Percentiles rank a stretch among this genome's conserved stretches.
These are phyloP conservation scores for Neodiprion lecontei DNA, from an alignment of 1,140 invertebrate genomes.

Conservation along the genomic window DNA sequence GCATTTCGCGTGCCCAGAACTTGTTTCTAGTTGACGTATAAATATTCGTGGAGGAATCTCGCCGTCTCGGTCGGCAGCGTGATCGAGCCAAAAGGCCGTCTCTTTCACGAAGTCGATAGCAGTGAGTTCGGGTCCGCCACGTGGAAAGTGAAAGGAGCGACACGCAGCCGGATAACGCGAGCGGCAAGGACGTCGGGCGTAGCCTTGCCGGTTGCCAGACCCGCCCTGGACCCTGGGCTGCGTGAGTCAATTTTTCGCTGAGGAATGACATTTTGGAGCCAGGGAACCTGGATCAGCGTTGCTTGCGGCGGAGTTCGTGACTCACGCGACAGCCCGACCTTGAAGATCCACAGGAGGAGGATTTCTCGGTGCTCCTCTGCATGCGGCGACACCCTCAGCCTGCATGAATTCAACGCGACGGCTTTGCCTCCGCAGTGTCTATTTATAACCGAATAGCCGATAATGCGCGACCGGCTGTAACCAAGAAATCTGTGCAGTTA, in stretches of 20 bases:
- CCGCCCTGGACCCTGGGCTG: constrained; percentile 43
- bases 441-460: background rate
- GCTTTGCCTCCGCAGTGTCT: background rate
- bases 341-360: background rate
- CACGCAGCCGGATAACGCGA: constrained; percentile 54
- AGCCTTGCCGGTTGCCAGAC: constrained; percentile 43
- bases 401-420: background rate
- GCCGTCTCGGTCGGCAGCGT: too few relatives aligned
- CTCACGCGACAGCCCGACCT: background rate
- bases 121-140: too few relatives aligned
- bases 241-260: too few relatives aligned
- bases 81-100: too few relatives aligned
- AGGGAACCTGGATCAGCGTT: background rate
- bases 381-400: background rate
- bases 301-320: background rate
- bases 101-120: too few relatives aligned
- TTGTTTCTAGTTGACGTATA: too few relatives aligned
- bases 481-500: too few relatives aligned
- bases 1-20: too few relatives aligned
- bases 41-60: too few relatives aligned
- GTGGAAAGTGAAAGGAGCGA: constrained; percentile 60
- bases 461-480: too few relatives aligned
- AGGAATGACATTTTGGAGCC: too few relatives aligned
- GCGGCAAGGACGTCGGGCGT: constrained; percentile 60
- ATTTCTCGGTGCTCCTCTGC: background rate